Evolutionary conservation across 30 jellyfish, hydroid and myxozoan genomes (phyloP), one percentile per base, ranked within the genome.

Genomic region (Aurelia coerulea): DNA sequence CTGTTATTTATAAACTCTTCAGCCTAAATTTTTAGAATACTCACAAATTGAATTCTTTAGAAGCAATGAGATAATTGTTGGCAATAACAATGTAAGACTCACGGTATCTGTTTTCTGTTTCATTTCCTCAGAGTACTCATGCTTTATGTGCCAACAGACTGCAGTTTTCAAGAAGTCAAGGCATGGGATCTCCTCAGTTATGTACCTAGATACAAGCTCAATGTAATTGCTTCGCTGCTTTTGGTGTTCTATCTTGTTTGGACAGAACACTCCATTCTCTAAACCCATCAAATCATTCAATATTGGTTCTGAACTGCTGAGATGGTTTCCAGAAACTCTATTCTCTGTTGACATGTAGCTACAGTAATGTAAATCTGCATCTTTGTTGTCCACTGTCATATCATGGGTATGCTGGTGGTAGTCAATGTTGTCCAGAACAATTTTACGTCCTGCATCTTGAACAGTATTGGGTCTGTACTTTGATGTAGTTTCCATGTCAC

Each of bases 361-460:
- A 67, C 83, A 73, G 65, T 73, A 73, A 50, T 73, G 83, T 18
- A 73, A 66, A 73, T 73, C 69, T 17, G 23, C 52, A 51, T 73
- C 83, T 50, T 73, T 73, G 65, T 73, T 66, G 15, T 42, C 68
- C 52, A 37, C 69, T 34, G 83, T 64, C 46, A 37, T 37, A 37
- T 37, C 46, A 37, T 37, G 46, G 46, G 46, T 37, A 4, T 37
- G 46, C 46, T 37, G 46, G 46, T 4, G 4, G 46, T 37, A 73
- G 37, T 73, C 83, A 73, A 37, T 73, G 69, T 73, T 73, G 42
- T 73, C 83, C 83, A 73, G 83, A 2, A 73, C 83, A 51, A 73
- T 73, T 73, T 73, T 73, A 37, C 83, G 49, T 73, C 83, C 69
- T 73, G 74, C 74, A 64, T 42, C 19, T 42, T 18, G 37, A 73